Percentiles rank a stretch among this genome's conserved stretches.
These are phyloP conservation scores for Latheticus oryzae DNA, from an alignment of 2,888 invertebrate genomes.

Conservation along the genomic window DNA sequence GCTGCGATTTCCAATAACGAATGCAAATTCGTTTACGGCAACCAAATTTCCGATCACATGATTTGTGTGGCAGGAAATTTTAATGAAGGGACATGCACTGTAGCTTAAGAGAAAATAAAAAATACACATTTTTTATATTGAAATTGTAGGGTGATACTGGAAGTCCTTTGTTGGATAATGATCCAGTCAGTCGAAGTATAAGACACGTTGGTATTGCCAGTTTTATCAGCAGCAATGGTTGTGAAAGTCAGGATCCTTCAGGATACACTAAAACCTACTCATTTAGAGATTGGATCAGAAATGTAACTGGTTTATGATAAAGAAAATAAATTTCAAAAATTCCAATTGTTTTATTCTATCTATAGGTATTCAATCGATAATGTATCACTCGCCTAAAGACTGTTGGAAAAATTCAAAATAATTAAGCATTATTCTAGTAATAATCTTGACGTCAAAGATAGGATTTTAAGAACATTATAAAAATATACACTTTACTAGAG, in stretches of 20 bases:
- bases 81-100: conserved; percentile 24
- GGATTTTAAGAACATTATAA: no score
- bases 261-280: conserved; percentile 20
- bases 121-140: neutral
- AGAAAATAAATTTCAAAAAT: neutral
- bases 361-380: no score
- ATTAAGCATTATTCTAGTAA: no score
- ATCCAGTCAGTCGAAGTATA: conserved; percentile 3
- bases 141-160: conserved; percentile 23
- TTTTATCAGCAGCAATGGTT: conserved; percentile 23
- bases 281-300: conserved; percentile 13
- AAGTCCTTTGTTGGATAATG: conserved; percentile 8
- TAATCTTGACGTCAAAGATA: no score
- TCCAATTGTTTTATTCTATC: no score
- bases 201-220: conserved; percentile 20
- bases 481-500: no score
- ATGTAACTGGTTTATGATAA: conserved; percentile 5
- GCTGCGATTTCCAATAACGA: conserved; percentile 7
- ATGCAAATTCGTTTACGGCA: conserved; percentile 5
- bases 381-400: no score
- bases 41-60: conserved; percentile 25
- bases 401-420: no score
- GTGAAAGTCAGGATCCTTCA: conserved; percentile 19
- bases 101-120: neutral
- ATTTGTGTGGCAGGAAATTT: conserved; percentile 20